phyloP scores from a whole-genome alignment of 2,888 invertebrate genomes.

The Tiliacea citrago region DNA sequence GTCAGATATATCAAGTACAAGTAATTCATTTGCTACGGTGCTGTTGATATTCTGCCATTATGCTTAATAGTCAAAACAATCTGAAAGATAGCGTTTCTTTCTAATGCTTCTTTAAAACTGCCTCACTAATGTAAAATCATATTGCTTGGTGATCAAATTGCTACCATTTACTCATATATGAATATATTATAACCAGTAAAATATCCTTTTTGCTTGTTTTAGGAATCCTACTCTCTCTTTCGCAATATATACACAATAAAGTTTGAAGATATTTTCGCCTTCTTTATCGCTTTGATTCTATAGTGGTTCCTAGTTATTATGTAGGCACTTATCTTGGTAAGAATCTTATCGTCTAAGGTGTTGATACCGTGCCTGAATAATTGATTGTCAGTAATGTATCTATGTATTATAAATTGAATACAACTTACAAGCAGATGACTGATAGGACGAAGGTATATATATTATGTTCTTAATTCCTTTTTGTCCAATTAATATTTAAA shows the following conservation, averaged over 20 bases:
- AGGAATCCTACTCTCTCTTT: constrained; percentile 12
- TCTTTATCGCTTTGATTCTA: constrained; percentile 23
- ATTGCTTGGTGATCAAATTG: background rate
- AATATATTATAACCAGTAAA: background rate
- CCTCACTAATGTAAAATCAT: background rate
- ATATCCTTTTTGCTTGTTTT: background rate
- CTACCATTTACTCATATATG: background rate
- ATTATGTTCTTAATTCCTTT: background rate
- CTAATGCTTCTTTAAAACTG: constrained; percentile 4
- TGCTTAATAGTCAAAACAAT: constrained; percentile 10
- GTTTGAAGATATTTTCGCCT: constrained; percentile 5
- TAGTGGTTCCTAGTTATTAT: constrained; percentile 7
- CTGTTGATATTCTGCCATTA: constrained; percentile 4
- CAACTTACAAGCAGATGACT: constrained; percentile 2
- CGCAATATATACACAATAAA: constrained; percentile 7
- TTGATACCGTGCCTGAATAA: constrained; percentile 9
- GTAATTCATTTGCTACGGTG: background rate
- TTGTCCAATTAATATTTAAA: constrained; percentile 4
- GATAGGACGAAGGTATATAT: constrained; percentile 1
- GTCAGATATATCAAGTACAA: constrained; percentile 1
- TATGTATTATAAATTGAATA: constrained; percentile 14
- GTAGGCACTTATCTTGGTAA: constrained; percentile 29
- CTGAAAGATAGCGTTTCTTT: background rate
- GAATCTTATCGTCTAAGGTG: constrained; percentile 30
- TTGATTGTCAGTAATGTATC: constrained; percentile 5